Evolutionary conservation across 1,140 invertebrate species (phyloP).

Genomic region (Archegozetes longisetosus): DNA sequence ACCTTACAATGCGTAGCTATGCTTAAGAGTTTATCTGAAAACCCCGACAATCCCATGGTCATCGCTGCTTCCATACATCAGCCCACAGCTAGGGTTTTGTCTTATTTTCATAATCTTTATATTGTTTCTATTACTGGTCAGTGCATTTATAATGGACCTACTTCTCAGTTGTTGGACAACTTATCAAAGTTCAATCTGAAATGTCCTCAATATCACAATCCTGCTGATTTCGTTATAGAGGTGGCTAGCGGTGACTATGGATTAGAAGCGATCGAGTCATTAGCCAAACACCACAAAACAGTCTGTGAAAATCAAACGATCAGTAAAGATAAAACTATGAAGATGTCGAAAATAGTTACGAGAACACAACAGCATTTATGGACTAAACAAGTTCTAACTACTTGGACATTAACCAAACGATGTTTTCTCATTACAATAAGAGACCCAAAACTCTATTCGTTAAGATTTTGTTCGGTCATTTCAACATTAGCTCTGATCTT

Average conservation of each 20-base stretch:
- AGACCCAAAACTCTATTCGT: slow-evolving; percentile 3
- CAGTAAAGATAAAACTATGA: neutral
- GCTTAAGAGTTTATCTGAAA: slow-evolving; percentile 51
- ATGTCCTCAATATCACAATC: slow-evolving; percentile 88
- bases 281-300: slow-evolving; percentile 6
- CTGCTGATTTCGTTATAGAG: slow-evolving; percentile 55
- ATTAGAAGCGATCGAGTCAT: neutral
- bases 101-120: slow-evolving; percentile 61
- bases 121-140: slow-evolving; percentile 39
- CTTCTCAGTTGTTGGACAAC: neutral
- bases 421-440: neutral
- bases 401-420: neutral
- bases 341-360: neutral
- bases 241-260: slow-evolving; percentile 17
- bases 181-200: slow-evolving; percentile 34
- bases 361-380: slow-evolving; percentile 4
- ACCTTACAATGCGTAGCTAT: slow-evolving; percentile 62
- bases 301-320: neutral
- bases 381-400: neutral
- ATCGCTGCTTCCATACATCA: slow-evolving; percentile 95
- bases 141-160: slow-evolving; percentile 70
- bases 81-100: slow-evolving; percentile 81
- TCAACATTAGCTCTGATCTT: neutral
- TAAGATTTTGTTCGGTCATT: neutral
- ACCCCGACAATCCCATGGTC: neutral